These are phyloP conservation scores for Zaprionus obscuricornis DNA, from an alignment of 2,888 invertebrate species.

Conservation along the genomic window DNA sequence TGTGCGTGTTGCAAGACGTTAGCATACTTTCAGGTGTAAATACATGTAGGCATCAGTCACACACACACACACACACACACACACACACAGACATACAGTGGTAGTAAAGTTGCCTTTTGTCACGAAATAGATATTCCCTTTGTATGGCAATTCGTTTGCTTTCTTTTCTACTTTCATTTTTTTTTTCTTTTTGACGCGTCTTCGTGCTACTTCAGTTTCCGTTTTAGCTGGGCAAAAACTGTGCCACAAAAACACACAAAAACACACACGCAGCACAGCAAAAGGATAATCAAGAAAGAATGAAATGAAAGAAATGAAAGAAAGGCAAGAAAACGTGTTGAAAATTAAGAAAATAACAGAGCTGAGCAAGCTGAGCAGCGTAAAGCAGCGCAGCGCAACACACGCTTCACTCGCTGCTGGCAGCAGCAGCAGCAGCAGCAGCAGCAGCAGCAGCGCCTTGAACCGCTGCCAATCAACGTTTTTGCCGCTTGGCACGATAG, in stretches of 20 bases:
- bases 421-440: too few relatives aligned
- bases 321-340: constrained; percentile 75
- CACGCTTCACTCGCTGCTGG: too few relatives aligned
- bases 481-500: constrained; percentile 53
- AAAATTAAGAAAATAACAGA: constrained; percentile 76
- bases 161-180: too few relatives aligned
- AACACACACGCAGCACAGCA: constrained; percentile 3
- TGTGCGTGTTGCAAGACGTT: constrained; percentile 80
- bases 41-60: constrained; percentile 56
- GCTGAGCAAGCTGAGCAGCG: too few relatives aligned
- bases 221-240: constrained; percentile 9
- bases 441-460: constrained; percentile 15
- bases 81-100: background rate
- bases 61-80: constrained; percentile 6
- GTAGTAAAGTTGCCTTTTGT: constrained; percentile 75
- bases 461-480: constrained; percentile 69
- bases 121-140: constrained; percentile 77
- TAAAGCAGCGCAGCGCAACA: too few relatives aligned
- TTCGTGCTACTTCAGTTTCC: constrained; percentile 49
- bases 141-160: constrained; percentile 51
- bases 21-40: constrained; percentile 79
- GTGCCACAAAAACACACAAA: constrained; percentile 11
- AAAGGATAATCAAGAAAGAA: constrained; percentile 64
- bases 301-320: too few relatives aligned
- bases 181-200: too few relatives aligned